A percentile compares a stretch with the other conserved stretches of the same genome.
These are phyloP conservation scores for Dynastes hyllus DNA, from an alignment of 2,888 invertebrate species.

Conservation along the genomic window DNA sequence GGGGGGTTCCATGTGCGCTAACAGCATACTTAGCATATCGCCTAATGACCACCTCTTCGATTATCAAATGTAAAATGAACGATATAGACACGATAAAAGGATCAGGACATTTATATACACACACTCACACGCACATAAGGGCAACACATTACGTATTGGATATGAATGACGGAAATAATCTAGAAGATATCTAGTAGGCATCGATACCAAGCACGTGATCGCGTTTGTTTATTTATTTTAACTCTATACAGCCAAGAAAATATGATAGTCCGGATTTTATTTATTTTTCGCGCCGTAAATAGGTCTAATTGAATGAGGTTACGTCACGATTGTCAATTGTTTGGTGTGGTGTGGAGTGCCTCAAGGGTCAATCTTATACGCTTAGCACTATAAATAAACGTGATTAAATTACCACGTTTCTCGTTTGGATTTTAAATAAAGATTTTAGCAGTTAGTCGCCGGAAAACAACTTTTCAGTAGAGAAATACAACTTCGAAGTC, in stretches of 20 bases:
- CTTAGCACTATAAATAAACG: too few relatives aligned
- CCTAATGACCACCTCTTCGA: conserved; percentile 64
- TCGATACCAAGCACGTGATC: conserved; percentile 25
- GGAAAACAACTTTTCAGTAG: too few relatives aligned
- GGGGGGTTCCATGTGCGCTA: conserved; percentile 67
- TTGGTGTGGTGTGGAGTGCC: too few relatives aligned
- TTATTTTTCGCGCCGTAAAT: not conserved
- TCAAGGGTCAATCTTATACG: too few relatives aligned
- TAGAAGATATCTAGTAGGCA: conserved; percentile 13
- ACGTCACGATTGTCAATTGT: too few relatives aligned
- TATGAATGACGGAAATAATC: conserved; percentile 29
- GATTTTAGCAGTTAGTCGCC: too few relatives aligned
- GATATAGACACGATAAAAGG: conserved; percentile 25
- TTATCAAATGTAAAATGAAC: conserved; percentile 50
- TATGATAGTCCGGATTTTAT: not conserved
- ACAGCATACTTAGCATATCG: conserved; percentile 69
- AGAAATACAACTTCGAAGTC: too few relatives aligned
- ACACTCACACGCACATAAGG: not conserved
- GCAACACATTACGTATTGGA: conserved; percentile 5
- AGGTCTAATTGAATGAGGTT: too few relatives aligned
- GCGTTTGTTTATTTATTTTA: conserved; percentile 35
- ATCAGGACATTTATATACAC: conserved; percentile 11
- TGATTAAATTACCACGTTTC: too few relatives aligned
- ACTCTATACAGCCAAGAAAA: not conserved
- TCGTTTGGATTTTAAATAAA: too few relatives aligned